A percentile compares a stretch with the other conserved stretches of the same genome.
phyloP scores from a whole-genome alignment of 2,113 vertebrate species.

The Erinaceus europaeus region DNA sequence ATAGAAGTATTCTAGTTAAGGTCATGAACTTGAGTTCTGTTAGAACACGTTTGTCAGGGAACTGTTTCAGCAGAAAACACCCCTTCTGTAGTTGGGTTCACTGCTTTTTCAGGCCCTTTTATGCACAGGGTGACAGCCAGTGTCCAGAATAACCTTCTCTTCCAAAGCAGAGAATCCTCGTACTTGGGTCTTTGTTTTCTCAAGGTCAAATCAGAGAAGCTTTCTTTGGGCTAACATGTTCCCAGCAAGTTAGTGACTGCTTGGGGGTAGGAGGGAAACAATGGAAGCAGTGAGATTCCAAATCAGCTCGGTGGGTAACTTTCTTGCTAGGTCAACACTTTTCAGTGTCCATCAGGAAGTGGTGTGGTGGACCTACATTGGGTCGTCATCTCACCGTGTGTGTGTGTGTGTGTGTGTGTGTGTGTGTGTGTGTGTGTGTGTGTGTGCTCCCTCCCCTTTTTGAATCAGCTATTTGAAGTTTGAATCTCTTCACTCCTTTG shows the following conservation, averaged over 20 bases:
- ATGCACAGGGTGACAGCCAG: background rate
- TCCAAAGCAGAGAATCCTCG: background rate
- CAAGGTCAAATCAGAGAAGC: conserved; percentile 41
- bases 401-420: background rate
- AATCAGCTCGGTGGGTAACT: conserved; percentile 29
- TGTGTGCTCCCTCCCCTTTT: background rate
- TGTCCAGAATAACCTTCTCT: background rate
- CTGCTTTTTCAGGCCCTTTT: background rate
- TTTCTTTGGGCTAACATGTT: conserved; percentile 55
- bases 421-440: background rate
- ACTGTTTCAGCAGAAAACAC: background rate
- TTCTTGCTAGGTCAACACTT: conserved; percentile 59
- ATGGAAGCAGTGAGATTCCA: conserved; percentile 42
- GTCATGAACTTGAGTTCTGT: conserved; percentile 52
- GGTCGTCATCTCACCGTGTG: background rate
- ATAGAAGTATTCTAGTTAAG: conserved; percentile 24
- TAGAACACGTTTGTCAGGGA: conserved; percentile 6
- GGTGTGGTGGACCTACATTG: background rate
- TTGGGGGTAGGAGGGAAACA: background rate
- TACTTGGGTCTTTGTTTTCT: conserved; percentile 43
- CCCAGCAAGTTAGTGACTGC: conserved; percentile 1
- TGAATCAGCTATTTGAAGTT: conserved; percentile 21
- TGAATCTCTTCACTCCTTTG: conserved; percentile 36
- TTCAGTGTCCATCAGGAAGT: conserved; percentile 76
- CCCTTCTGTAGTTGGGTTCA: background rate